A percentile compares a stretch with the other conserved stretches of the same genome.
These are phyloP conservation scores for Poecilia picta DNA, from an alignment of 2,797 vertebrate genomes.

Conservation along the genomic window DNA sequence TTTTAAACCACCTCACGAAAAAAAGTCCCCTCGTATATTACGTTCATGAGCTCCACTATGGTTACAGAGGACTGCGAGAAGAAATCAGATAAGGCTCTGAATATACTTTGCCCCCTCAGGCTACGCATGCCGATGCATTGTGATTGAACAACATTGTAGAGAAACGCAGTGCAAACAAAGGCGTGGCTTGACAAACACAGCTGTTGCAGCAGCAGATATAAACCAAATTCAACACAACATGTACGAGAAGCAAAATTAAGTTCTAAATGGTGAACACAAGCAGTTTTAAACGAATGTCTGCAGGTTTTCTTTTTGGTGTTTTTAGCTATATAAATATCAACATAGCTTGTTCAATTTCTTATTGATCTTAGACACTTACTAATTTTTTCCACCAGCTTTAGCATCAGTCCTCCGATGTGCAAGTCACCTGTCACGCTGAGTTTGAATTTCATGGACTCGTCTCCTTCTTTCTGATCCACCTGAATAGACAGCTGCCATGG, in stretches of 20 bases:
- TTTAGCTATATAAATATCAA: not conserved
- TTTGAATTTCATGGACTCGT: slow-evolving; percentile 73
- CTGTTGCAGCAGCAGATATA: slow-evolving; percentile 15
- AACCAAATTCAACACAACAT: not conserved
- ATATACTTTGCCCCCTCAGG: slow-evolving; percentile 64
- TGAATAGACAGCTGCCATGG: slow-evolving; percentile 90
- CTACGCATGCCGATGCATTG: slow-evolving; percentile 36
- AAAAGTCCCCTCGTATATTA: not conserved
- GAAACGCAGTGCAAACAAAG: slow-evolving; percentile 73
- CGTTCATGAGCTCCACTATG: not conserved
- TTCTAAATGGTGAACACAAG: slow-evolving; percentile 3
- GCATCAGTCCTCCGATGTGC: slow-evolving; percentile 96
- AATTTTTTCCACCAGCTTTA: slow-evolving; percentile 94
- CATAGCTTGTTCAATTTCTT: not conserved
- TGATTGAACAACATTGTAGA: slow-evolving; percentile 62
- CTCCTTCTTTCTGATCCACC: slow-evolving; percentile 84
- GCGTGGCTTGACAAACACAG: slow-evolving; percentile 50
- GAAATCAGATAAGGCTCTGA: slow-evolving; percentile 32
- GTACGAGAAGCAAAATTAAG: not conserved
- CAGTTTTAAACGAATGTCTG: not conserved
- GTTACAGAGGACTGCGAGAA: slow-evolving; percentile 24
- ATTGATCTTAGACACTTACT: slow-evolving; percentile 81
- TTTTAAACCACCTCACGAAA: slow-evolving; percentile 20
- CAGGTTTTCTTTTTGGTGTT: not conserved
- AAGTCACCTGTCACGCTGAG: slow-evolving; percentile 91